Evolutionary conservation across 2,888 invertebrate genomes (phyloP), one percentile per base, ranked within the genome.

Genomic region (Stenodema calcarata): DNA sequence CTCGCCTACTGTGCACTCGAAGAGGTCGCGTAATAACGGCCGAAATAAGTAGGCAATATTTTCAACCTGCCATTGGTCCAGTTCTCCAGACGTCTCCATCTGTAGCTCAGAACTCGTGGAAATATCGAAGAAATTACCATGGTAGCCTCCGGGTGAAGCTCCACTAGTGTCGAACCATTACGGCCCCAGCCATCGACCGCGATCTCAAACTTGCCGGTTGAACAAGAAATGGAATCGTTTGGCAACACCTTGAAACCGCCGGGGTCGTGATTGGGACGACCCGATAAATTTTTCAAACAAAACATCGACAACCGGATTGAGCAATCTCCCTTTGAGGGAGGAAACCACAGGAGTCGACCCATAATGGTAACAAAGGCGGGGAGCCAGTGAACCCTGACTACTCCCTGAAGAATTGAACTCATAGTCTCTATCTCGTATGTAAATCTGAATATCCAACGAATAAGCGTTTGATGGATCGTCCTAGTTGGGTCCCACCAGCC

Each of bases 221-320:
- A 73, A 18, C 73, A 35, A 73, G 30, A 35, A 73, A 35, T 18
- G 30, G 73, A 41, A 14, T 27, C 23, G 18, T 73, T 73, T 30
- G 30, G 73, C 14, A 73, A 73, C 73, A 16, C 70, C 28, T 35
- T 3, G 35, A 35, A 73, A 73, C 73, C 30, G 16, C 1, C 73
- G 54, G 54, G 73, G 73, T 73, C 73, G 30, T 73, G 73, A 73
- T 73, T 73, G 73, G 73, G 73, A 73, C 73, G 73, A 73, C 73
- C 73, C 73, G 73, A 73, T 73, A 73, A 73, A 73, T 73, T 73
- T 35, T 73, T 35, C 73, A 35, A 73, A 73, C 73, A 73, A 35
- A 73, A 73, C 73, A 11, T 73, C 73, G 35, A 41, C 62, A 73
- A 73, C 35, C 73, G 35, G 41, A 73, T 73, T 73, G 73, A 73